Percentiles rank a stretch among this genome's conserved stretches.
phyloP scores from a whole-genome alignment of 2,888 invertebrate species.

The Spilosoma lubricipeda region DNA sequence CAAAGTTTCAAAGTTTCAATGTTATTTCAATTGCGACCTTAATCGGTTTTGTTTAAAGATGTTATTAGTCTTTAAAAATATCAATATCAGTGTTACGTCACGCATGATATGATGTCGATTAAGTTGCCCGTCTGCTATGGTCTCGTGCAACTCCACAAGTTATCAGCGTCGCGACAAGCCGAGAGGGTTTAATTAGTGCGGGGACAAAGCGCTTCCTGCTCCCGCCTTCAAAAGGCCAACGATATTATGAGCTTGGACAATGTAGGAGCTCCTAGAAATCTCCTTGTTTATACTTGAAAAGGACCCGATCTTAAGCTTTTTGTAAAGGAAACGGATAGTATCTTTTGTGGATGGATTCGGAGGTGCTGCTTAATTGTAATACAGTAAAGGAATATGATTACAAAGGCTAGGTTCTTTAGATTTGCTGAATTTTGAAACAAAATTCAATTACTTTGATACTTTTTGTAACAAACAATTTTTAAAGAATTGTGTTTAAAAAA shows the following conservation, averaged over 20 bases:
- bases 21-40: neutral
- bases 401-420: neutral
- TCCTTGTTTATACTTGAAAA: slow-evolving; percentile 53
- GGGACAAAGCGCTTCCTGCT: slow-evolving; percentile 62
- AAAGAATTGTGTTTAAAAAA: neutral
- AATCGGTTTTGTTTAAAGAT: neutral
- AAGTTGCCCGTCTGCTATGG: slow-evolving; percentile 27
- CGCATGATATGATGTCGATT: neutral
- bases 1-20: neutral
- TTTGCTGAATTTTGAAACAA: neutral
- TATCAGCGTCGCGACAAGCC: slow-evolving; percentile 51
- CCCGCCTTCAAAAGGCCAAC: slow-evolving; percentile 53
- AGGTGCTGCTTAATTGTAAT: slow-evolving; percentile 6
- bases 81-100: neutral
- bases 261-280: slow-evolving; percentile 48
- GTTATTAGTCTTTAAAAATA: neutral
- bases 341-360: slow-evolving; percentile 1
- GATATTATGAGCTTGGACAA: slow-evolving; percentile 61
- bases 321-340: slow-evolving; percentile 38
- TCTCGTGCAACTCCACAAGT: slow-evolving; percentile 41
- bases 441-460: neutral
- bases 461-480: neutral
- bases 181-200: slow-evolving; percentile 63
- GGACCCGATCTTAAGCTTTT: slow-evolving; percentile 46
- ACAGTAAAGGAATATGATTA: neutral